phyloP scores from a whole-genome alignment of 2,797 vertebrate species.

The Myioborus melanocephalus region DNA sequence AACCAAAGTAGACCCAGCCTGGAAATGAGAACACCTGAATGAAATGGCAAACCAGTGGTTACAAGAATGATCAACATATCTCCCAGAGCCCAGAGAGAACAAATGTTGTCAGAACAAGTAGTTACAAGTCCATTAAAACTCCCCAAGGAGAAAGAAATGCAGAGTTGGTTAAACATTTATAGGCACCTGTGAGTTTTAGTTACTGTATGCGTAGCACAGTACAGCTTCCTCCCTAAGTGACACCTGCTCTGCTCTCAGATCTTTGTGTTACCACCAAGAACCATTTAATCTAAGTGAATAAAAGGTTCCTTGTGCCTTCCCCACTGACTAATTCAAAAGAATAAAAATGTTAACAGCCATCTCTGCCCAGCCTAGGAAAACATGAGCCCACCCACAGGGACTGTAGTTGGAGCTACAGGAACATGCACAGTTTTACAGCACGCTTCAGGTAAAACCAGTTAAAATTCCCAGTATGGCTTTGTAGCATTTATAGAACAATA shows the following conservation, averaged over 20 bases:
- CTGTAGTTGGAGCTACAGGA: neutral
- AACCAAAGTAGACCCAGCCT: neutral
- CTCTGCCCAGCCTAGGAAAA: neutral
- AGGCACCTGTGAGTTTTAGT: neutral
- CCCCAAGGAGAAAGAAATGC: neutral
- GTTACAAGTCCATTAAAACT: constrained; percentile 35
- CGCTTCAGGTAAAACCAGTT: neutral
- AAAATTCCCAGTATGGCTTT: neutral
- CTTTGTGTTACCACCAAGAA: neutral
- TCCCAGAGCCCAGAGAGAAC: neutral
- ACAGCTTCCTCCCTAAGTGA: neutral
- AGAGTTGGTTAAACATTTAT: constrained; percentile 42
- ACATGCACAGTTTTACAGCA: neutral
- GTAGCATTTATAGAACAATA: neutral
- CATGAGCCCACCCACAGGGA: neutral
- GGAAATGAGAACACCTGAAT: neutral
- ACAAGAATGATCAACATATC: neutral
- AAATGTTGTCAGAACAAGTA: neutral
- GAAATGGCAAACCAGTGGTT: neutral
- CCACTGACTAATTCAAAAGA: neutral
- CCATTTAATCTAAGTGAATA: neutral
- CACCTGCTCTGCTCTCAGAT: neutral
- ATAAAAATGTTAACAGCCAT: neutral
- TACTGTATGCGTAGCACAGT: neutral
- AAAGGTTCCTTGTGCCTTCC: neutral